phyloP scores from a whole-genome alignment of 2,888 invertebrate species.

The Cerceris ruficornis region DNA sequence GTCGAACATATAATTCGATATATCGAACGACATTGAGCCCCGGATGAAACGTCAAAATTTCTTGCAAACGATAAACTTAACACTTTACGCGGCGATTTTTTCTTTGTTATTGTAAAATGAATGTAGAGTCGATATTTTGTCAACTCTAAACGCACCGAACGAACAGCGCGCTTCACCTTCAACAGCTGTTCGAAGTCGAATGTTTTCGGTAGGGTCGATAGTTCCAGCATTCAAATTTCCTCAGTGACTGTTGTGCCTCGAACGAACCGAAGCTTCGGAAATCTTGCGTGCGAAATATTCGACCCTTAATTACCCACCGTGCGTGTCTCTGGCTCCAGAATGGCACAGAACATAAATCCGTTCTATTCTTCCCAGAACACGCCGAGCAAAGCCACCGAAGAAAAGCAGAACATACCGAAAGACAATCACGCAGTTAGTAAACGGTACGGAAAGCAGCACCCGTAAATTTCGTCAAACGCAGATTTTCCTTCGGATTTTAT shows the following conservation, averaged over 20 bases:
- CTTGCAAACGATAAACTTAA: no score
- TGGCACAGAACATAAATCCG: slow-evolving; percentile 95
- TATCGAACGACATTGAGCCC: no score
- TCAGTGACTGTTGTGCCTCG: slow-evolving; percentile 74
- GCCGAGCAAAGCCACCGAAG: slow-evolving; percentile 90
- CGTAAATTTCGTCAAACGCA: not conserved
- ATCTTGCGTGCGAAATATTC: slow-evolving; percentile 36
- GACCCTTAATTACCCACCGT: slow-evolving; percentile 14
- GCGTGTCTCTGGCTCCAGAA: slow-evolving; percentile 75
- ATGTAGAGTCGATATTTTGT: no score
- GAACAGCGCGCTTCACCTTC: slow-evolving; percentile 36
- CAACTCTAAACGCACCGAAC: no score
- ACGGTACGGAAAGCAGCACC: slow-evolving; percentile 85
- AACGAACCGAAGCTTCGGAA: slow-evolving; percentile 56
- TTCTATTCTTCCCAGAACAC: slow-evolving; percentile 88
- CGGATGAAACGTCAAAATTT: no score
- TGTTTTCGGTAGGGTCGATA: slow-evolving; percentile 68
- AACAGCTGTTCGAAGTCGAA: slow-evolving; percentile 71
- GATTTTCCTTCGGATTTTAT: not conserved
- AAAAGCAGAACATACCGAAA: slow-evolving; percentile 86
- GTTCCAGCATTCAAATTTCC: slow-evolving; percentile 77
- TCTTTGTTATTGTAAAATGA: no score
- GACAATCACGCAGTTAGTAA: slow-evolving; percentile 96
- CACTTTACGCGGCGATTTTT: no score
- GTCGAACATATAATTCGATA: no score